Base-by-base conservation (phyloP, 2,888 invertebrate genomes). In the Drosophila neutralis region DNA sequence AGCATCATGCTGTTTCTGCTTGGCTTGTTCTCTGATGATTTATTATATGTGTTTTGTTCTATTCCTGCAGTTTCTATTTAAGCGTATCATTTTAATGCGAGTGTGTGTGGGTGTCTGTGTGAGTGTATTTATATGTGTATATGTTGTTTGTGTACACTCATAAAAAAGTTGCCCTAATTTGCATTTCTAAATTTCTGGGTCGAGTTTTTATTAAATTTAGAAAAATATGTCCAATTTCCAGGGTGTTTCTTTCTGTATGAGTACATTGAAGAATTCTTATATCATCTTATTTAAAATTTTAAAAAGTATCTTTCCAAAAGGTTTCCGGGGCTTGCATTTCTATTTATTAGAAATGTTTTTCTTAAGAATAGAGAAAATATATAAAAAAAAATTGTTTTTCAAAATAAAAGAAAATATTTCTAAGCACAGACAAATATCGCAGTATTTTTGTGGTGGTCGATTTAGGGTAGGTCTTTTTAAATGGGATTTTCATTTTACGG, bases 31-130 rank as follows among this genome's bases (percentile, higher is more conserved):
- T 76, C 75, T 77, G 79, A 87, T 87, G 90, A 87, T 87, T 87
- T 86, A 90, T 87, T 86, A 81, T 81, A 90, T 89, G 76, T 83
- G 80, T 69, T 84, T 89, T 89, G 85, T 87, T 74, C 75, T 73
- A 78, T 73, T 78, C 68, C 83, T 81, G 75, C 78, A 73, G 66
- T 57, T 68, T 69, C 84, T 62, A 73, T 63, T 77, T 67, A 72
- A 71, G 57, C 52, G 51, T 69, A 58, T 51, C 45, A 27, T 33
- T 21, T 31, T 49, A 52, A 49, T 40, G 21, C 54, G 48, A 48
- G 49, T 52, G 29, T 58, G 31, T 62, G 38, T 62, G 13, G n/a
- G 42, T 42, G 7, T 4, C 7, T 53, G 29, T 29, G 29, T 29
- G 11, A 13, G n/a, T 49, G n/a, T 35, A 11, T 59, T 10, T 21